Base-by-base conservation (phyloP, 2,113 vertebrate genomes). In the Sander lucioperca region DNA sequence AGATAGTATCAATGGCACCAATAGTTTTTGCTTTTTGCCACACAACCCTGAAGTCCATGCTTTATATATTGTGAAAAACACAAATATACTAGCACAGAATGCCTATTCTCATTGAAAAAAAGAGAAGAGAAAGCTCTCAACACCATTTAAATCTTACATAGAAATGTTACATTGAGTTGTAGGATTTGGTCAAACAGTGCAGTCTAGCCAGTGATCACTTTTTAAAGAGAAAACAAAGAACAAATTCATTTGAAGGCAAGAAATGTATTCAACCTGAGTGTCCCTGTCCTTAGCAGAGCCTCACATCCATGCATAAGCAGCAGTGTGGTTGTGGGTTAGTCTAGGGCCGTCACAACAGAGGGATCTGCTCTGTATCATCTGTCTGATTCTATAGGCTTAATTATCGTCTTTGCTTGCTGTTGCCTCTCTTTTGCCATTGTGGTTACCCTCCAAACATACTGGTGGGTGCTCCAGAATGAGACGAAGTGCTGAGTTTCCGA, bases 351-450 rank as follows among this genome's bases (percentile, higher is more conserved):
- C 88, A 90, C 83, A 77, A 82, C 27, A 25, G 59, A 84, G 77
- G 61, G 86, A 78, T 89, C 92, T 94, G 94, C 80, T 92, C 86
- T 92, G 74, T 80, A 69, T 95, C 92, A 92, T 54, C 56, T 25
- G 75, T 90, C 83, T 36, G 12, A 77, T 75, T 85, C 90, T 88
- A 77, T 83, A 78, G 74, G 77, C 80, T 79, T 78, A 82, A 90
- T 92, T 84, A 48, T 83, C 73, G 72, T 86, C 84, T 77, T 69
- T 58, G 84, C 79, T 76, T 61, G 50, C 82, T 57, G 61, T 48
- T 89, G 68, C 74, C 51, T 36, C 70, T 48, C n/a, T 19, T 25
- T 15, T 54, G 72, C 57, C 63, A 4, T 45, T 82, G 88, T 27
- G 85, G 88, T 90, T 74, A 33, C 57, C 67, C 83, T 85, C 85